Percentiles rank a stretch among this genome's conserved stretches.
Conservation (phyloP, 2,797 vertebrate genomes). For the Cryptoblepharus egeriae region DNA sequence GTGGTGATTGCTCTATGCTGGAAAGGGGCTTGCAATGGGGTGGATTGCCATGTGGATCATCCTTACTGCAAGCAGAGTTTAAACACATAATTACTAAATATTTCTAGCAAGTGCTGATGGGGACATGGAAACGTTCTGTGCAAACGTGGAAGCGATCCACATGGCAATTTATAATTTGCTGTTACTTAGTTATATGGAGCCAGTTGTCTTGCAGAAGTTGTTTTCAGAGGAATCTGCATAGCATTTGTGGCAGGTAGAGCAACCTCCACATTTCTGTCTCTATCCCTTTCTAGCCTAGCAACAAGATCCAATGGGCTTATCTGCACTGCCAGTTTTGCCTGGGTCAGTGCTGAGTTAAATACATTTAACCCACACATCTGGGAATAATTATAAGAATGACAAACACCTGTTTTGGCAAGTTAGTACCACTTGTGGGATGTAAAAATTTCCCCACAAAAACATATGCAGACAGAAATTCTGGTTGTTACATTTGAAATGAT, state of each 20-base stretch:
- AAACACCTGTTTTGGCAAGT: background rate
- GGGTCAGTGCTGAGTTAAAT: slow-evolving; percentile 2
- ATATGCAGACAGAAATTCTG: background rate
- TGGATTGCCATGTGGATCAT: background rate
- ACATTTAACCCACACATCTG: slow-evolving; percentile 8
- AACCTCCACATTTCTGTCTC: background rate
- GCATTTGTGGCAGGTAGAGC: background rate
- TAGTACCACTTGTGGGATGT: background rate
- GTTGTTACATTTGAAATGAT: background rate
- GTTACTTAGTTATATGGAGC: background rate
- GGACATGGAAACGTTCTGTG: background rate
- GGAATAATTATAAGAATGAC: slow-evolving; percentile 1
- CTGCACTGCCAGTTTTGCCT: background rate
- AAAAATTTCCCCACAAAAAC: background rate
- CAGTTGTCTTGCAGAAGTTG: background rate
- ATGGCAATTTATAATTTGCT: background rate
- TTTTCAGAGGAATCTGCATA: background rate
- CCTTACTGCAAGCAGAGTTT: background rate
- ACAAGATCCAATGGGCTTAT: background rate
- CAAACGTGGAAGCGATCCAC: background rate
- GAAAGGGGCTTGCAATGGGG: background rate
- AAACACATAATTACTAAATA: background rate
- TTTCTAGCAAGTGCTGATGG: background rate
- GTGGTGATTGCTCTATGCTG: background rate
- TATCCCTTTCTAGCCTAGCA: background rate